Base-by-base conservation (phyloP, 1,140 invertebrate species). In the Calephelis nemesis region DNA sequence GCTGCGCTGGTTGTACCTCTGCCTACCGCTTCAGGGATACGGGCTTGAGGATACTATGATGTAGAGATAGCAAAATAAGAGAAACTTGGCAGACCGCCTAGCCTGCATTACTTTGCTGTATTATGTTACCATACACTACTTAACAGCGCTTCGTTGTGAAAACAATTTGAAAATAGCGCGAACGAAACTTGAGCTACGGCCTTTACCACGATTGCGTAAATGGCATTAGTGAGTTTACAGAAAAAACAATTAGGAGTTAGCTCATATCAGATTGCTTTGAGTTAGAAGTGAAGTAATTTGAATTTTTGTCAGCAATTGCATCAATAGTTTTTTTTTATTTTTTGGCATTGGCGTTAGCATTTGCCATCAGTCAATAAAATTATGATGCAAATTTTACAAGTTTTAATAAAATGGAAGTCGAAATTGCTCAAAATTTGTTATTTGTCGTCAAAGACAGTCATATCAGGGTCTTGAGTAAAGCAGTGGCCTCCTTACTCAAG, bases 131-230 rank as follows among this genome's bases (percentile, higher is more conserved):
- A 80, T 79, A 83, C 76, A 74, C 76, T 84, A 77, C 82, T 88
- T 90, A 90, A 90, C 82, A 73, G 84, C 82, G 79, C 81, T 82
- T 80, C 63, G 83, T 72, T 90, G 83, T 73, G 79, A 90, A 89
- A 89, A 90, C 87, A 90, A 78, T 90, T 90, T 88, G 82, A 81
- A 88, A 90, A 90, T 89, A 88, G 82, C 84, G 82, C 78, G 72
- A 76, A 76, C 74, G 88, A 74, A 87, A 90, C 68, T 63, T 65
- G 79, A 89, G 47, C 66, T 77, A 69, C 79, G 81, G 85, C 84
- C 84, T 88, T 82, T 84, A 79, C 84, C 75, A 85, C 77, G 75
- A 86, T 79, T 84, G 84, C 84, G 69, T 85, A 85, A 86, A 88
- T 85, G 82, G 80, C 77, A 78, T 89, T 83, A 82, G 80, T 88